Evolutionary conservation across 2,797 vertebrate species (phyloP).

Genomic region (Threskiornis aethiopicus): DNA sequence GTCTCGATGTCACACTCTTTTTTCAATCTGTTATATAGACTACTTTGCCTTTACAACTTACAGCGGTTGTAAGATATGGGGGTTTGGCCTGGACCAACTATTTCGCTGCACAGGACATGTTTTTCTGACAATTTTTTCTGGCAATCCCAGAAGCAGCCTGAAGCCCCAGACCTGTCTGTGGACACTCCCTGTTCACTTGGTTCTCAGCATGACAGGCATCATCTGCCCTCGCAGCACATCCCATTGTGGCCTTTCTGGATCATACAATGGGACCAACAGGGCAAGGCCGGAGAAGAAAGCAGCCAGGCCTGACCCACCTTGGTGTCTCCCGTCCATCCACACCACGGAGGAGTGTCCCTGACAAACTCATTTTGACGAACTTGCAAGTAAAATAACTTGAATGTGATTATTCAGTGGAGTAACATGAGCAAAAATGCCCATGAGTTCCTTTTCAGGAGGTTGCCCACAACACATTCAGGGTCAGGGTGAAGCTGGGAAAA

Average conservation of each 20-base stretch:
- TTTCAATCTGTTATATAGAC: background rate
- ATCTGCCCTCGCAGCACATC: background rate
- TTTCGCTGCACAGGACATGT: background rate
- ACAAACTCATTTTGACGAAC: background rate
- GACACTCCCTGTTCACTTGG: background rate
- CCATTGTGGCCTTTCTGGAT: background rate
- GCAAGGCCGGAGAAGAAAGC: background rate
- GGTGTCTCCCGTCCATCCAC: background rate
- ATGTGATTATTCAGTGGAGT: background rate
- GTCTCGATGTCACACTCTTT: background rate
- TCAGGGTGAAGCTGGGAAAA: background rate
- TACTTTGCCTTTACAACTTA: background rate
- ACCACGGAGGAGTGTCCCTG: fast-evolving
- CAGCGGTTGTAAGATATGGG: background rate
- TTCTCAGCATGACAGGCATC: background rate
- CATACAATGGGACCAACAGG: background rate
- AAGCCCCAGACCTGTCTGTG: background rate
- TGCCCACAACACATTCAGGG: background rate
- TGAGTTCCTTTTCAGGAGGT: background rate
- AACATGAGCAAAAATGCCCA: fast-evolving
- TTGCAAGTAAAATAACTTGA: background rate
- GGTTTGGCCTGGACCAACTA: background rate
- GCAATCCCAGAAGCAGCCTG: background rate
- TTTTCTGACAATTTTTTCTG: background rate
- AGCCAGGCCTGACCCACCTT: background rate